Evolutionary conservation across 2,797 vertebrate genomes (phyloP).

Genomic region (Dromococcyx pavoninus): DNA sequence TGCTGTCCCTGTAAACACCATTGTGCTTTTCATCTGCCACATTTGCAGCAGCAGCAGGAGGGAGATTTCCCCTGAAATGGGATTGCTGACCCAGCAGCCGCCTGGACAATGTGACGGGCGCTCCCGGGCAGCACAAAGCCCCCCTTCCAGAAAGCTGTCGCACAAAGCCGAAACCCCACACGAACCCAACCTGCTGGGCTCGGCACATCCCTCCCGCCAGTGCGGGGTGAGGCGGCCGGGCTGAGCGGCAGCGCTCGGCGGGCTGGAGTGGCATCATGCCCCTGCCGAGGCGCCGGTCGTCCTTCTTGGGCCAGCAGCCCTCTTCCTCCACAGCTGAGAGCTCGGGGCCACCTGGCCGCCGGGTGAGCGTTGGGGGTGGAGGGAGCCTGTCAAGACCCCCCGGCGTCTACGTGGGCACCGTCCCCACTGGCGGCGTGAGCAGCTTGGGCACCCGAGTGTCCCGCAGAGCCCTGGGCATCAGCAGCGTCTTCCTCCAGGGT

Average conservation of each 20-base stretch:
- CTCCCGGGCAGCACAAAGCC: constrained; percentile 74
- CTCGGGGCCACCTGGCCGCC: constrained; percentile 58
- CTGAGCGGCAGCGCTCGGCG: constrained; percentile 34
- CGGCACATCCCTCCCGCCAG: constrained; percentile 60
- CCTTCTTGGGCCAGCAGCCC: constrained; percentile 83
- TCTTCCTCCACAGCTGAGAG: constrained; percentile 67
- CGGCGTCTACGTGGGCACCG: constrained; percentile 79
- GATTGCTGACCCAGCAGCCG: constrained; percentile 79
- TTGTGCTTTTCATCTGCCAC: constrained; percentile 60
- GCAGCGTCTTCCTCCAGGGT: constrained; percentile 91
- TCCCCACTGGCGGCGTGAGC: constrained; percentile 71
- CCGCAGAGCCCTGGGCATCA: constrained; percentile 90
- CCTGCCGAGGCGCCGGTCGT: constrained; percentile 85
- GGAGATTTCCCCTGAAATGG: constrained; percentile 77
- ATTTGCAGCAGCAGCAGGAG: constrained; percentile 72
- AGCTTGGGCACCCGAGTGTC: constrained; percentile 86
- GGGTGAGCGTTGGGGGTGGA: constrained; percentile 53
- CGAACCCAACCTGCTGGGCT: constrained; percentile 64
- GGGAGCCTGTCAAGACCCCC: constrained; percentile 53
- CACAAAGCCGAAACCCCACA: constrained; percentile 60
- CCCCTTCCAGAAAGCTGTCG: constrained; percentile 84
- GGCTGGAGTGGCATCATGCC: constrained; percentile 77
- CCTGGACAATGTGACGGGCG: constrained; percentile 66
- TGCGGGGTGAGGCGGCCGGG: constrained; percentile 36
- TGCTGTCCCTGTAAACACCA: constrained; percentile 42